Conservation (phyloP, 2,888 invertebrate species). For the Diplazon laetatorius region DNA sequence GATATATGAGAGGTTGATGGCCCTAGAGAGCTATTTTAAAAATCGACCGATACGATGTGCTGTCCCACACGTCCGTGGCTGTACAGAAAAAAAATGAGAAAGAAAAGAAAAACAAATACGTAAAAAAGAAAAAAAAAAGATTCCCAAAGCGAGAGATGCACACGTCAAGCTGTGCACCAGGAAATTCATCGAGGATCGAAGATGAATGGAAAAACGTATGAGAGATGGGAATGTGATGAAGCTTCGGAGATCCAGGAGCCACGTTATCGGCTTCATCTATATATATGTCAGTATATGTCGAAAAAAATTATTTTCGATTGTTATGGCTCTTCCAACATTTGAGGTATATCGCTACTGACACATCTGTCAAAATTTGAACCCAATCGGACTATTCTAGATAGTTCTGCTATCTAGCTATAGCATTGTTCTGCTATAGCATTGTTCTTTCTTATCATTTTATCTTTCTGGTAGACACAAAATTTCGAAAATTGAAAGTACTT, state of each 20-base stretch:
- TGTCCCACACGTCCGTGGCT: constrained; percentile 22
- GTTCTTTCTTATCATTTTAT: too few species aligned
- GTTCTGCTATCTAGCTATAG: too few species aligned
- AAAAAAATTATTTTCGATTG: constrained; percentile 11
- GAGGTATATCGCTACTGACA: too few species aligned
- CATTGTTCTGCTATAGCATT: too few species aligned
- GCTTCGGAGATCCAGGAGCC: constrained; percentile 7
- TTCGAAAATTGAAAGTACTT: too few species aligned
- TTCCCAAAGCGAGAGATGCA: neutral
- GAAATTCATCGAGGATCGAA: constrained; percentile 23
- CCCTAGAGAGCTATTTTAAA: constrained; percentile 27
- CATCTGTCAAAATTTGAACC: too few species aligned
- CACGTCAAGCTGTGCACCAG: constrained; percentile 4
- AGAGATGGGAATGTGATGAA: neutral
- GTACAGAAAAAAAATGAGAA: neutral
- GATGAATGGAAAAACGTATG: constrained; percentile 7
- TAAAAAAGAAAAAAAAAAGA: neutral
- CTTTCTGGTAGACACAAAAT: too few species aligned
- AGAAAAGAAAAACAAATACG: too few species aligned
- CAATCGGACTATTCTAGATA: too few species aligned
- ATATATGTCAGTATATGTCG: too few species aligned
- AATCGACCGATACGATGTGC: constrained; percentile 33
- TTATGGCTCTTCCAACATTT: too few species aligned
- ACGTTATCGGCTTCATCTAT: constrained; percentile 35
- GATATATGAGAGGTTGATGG: constrained; percentile 10